Conservation (phyloP, 2,888 invertebrate species). For the Xestia rhomboidea region DNA sequence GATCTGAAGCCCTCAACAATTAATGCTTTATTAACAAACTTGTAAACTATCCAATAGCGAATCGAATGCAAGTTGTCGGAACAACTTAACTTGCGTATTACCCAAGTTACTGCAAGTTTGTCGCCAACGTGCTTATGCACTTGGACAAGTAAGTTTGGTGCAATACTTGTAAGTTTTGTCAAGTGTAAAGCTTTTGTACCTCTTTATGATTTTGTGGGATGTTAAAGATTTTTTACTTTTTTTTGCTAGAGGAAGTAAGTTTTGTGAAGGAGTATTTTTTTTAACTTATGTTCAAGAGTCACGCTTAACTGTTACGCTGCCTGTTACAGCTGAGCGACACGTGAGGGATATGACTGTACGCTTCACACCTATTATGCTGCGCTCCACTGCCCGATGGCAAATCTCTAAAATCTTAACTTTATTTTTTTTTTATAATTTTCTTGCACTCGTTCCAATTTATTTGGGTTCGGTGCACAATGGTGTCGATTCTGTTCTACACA, state of each 20-base stretch:
- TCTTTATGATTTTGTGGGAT: constrained; percentile 23
- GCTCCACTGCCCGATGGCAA: too few relatives aligned
- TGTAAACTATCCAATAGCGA: constrained; percentile 27
- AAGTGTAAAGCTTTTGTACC: constrained; percentile 22
- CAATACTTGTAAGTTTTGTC: constrained; percentile 28
- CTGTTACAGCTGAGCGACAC: background rate
- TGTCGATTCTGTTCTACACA: too few relatives aligned
- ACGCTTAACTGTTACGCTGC: background rate
- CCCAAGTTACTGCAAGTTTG: constrained; percentile 18
- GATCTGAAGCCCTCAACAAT: constrained; percentile 17
- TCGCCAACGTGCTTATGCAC: constrained; percentile 28
- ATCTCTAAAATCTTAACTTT: too few relatives aligned
- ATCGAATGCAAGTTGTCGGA: constrained; percentile 17
- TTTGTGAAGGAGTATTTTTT: background rate
- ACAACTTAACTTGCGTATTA: constrained; percentile 42
- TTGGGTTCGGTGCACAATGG: background rate
- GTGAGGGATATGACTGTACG: background rate
- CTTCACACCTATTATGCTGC: too few relatives aligned
- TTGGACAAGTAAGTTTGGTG: constrained; percentile 31
- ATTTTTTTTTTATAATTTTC: background rate
- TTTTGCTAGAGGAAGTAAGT: too few relatives aligned
- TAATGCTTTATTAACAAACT: constrained; percentile 37
- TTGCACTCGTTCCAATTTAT: background rate
- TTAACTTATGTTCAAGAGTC: background rate
- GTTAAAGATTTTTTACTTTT: background rate